Conservation (phyloP, 1,140 invertebrate species). For the Lordiphosa clarofinis region DNA sequence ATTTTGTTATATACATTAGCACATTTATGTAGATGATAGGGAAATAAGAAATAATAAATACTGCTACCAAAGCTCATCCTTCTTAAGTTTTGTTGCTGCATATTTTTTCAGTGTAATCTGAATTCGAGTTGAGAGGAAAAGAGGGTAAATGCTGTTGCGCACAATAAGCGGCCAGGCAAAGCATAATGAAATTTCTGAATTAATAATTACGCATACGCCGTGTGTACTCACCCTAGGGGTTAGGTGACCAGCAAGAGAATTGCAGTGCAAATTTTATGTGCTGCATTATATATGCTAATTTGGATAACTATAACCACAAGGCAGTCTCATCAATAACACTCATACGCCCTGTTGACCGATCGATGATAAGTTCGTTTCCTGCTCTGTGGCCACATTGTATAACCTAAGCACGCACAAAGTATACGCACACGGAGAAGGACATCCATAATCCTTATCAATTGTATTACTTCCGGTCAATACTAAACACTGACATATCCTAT, state of each 20-base stretch:
- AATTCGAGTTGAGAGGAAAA: neutral
- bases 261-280: conserved; percentile 1
- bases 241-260: conserved; percentile 6
- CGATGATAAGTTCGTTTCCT: conserved; percentile 41
- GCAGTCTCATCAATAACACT: conserved; percentile 57
- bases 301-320: conserved; percentile 42
- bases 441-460: conserved; percentile 78
- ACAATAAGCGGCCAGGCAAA: conserved; percentile 51
- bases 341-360: conserved; percentile 70
- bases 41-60: no score
- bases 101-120: neutral
- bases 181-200: conserved; percentile 71
- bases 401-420: conserved; percentile 31
- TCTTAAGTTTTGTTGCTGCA: neutral
- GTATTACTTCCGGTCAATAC: conserved; percentile 79
- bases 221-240: conserved; percentile 7
- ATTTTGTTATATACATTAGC: no score
- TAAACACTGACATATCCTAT: conserved; percentile 79
- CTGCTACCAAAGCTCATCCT: neutral
- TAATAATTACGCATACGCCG: conserved; percentile 60
- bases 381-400: conserved; percentile 17
- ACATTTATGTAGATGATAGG: no score
- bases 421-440: conserved; percentile 24
- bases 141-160: neutral
- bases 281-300: conserved; percentile 61